These are phyloP conservation scores for Cynoglossus semilaevis DNA, from an alignment of 2,113 vertebrate species.

Conservation along the genomic window DNA sequence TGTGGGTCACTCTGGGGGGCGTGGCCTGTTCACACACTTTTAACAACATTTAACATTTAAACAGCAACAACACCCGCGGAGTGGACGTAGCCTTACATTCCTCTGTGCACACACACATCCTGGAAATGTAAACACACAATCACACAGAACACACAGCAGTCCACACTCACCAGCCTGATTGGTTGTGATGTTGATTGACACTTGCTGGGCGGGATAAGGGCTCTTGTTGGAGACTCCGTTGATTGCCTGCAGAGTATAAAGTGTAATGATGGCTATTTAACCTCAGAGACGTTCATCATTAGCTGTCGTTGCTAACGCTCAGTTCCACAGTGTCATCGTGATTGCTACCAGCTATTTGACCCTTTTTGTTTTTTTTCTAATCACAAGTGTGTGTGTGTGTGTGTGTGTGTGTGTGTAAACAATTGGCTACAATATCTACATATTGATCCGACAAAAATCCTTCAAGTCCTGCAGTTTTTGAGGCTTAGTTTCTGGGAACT, in stretches of 20 bases:
- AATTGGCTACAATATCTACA: too few species aligned
- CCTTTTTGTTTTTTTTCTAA: not conserved
- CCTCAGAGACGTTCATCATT: not conserved
- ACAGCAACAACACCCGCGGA: too few species aligned
- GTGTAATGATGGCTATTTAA: constrained; percentile 13
- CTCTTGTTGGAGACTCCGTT: constrained; percentile 95
- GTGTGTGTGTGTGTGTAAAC: not conserved
- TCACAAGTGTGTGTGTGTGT: not conserved
- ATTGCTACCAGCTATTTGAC: too few species aligned
- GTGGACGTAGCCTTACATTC: constrained; percentile 32
- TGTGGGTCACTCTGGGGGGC: too few species aligned
- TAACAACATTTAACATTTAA: too few species aligned
- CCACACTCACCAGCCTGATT: constrained; percentile 93
- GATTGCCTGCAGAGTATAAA: constrained; percentile 79
- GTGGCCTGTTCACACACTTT: too few species aligned
- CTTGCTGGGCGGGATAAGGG: constrained; percentile 89
- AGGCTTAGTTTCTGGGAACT: too few species aligned
- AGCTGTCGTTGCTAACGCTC: too few species aligned
- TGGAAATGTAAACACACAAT: constrained; percentile 6
- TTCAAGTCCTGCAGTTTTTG: too few species aligned
- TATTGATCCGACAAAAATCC: too few species aligned
- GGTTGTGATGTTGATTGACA: constrained; percentile 97
- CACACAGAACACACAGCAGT: constrained; percentile 1
- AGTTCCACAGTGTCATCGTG: not conserved
- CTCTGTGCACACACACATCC: constrained; percentile 16